phyloP scores from a whole-genome alignment of 92 coral and sea anemone species.

The Palythoa caribaeorum region DNA sequence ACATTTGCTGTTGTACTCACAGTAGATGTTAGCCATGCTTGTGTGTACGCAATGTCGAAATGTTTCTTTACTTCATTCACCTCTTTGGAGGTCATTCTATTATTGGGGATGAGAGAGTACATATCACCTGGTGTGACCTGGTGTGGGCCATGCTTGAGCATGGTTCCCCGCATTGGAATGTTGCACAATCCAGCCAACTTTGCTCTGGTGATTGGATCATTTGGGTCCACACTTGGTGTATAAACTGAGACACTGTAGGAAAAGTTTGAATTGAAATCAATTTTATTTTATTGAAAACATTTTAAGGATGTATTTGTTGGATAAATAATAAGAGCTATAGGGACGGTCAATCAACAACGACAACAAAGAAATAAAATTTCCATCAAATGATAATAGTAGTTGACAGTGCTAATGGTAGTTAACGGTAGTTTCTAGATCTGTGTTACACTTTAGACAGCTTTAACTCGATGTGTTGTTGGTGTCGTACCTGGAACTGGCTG shows the following conservation, averaged over 20 bases:
- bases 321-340: neutral
- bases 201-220: constrained; percentile 7
- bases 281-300: neutral
- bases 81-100: constrained; percentile 11
- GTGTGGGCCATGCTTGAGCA: neutral
- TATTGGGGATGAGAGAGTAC: constrained; percentile 49
- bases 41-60: neutral
- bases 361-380: neutral
- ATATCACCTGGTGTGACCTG: constrained; percentile 50
- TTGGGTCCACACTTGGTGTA: constrained; percentile 10
- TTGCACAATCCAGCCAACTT: neutral
- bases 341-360: too few species aligned
- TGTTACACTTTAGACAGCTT: neutral
- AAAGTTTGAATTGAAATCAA: neutral
- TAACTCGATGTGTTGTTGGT: neutral
- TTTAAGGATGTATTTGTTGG: neutral
- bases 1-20: too few species aligned
- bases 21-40: constrained; percentile 16
- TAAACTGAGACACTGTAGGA: neutral
- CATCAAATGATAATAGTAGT: neutral
- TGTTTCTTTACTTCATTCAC: constrained; percentile 4
- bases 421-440: neutral
- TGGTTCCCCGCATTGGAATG: constrained; percentile 45
- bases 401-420: neutral
- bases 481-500: constrained; percentile 19